phyloP scores from a whole-genome alignment of 2,888 invertebrate species.

The Mamestra brassicae region DNA sequence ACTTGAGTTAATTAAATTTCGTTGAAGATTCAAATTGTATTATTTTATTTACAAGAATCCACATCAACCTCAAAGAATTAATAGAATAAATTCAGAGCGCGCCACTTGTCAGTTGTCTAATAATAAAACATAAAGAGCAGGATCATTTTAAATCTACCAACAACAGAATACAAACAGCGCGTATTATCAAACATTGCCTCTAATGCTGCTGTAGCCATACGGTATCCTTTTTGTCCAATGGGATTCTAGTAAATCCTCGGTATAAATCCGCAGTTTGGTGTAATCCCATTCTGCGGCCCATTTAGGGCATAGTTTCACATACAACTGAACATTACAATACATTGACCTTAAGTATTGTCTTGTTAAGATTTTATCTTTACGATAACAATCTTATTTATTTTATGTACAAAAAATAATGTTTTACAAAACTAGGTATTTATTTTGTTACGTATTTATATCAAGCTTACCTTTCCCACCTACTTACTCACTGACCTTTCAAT shows the following conservation, averaged over 20 bases:
- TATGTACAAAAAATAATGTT: not conserved
- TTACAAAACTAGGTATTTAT: conserved; percentile 1
- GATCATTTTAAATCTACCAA: conserved; percentile 45
- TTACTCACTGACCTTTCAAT: conserved; percentile 40
- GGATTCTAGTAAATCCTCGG: conserved; percentile 83
- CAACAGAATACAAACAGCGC: conserved; percentile 71
- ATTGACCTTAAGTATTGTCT: conserved; percentile 71
- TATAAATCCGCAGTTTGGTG: conserved; percentile 86
- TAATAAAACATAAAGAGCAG: conserved; percentile 48
- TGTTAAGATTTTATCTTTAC: conserved; percentile 64
- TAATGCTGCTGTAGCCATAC: conserved; percentile 77
- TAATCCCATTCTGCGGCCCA: conserved; percentile 82
- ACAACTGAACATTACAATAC: conserved; percentile 78
- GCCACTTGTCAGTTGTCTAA: conserved; percentile 55
- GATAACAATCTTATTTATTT: conserved; percentile 6
- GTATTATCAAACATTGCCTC: conserved; percentile 81
- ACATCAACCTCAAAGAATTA: conserved; percentile 1
- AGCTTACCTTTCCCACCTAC: conserved; percentile 23
- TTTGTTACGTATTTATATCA: not conserved
- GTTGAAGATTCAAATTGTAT: not conserved
- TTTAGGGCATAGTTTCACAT: conserved; percentile 80
- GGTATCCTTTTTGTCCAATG: conserved; percentile 80
- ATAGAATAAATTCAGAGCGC: conserved; percentile 44
- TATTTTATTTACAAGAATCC: not conserved
- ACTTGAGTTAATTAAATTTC: not conserved